Percentiles rank a stretch among this genome's conserved stretches.
These are phyloP conservation scores for Brachionus manjavacas DNA, from an alignment of 1,140 invertebrate species.

Conservation along the genomic window DNA sequence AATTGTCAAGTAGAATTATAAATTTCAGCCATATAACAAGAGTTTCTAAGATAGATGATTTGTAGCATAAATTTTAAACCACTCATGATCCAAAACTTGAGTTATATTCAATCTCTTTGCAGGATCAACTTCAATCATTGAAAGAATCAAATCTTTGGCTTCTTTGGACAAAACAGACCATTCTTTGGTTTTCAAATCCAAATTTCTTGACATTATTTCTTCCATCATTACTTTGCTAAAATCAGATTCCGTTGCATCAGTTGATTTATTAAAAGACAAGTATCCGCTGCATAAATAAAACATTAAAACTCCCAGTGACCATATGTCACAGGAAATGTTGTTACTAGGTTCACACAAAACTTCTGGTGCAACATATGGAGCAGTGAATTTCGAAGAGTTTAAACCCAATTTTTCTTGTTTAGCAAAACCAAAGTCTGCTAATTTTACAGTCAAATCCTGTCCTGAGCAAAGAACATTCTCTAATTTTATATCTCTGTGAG, in stretches of 20 bases:
- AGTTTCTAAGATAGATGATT: too few species aligned
- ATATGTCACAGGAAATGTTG: conserved; percentile 97
- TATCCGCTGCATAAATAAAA: conserved; percentile 97
- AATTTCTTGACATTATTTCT: conserved; percentile 51
- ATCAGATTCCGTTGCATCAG: conserved; percentile 42
- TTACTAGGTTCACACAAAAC: conserved; percentile 93
- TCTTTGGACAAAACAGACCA: conserved; percentile 50
- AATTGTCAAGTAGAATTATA: too few species aligned
- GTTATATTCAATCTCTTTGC: neutral
- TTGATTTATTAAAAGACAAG: conserved; percentile 71
- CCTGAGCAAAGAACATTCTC: conserved; percentile 63
- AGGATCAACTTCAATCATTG: conserved; percentile 5
- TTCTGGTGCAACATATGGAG: conserved; percentile 93
- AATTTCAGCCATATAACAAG: too few species aligned
- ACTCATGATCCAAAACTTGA: neutral
- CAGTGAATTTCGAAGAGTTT: conserved; percentile 68
- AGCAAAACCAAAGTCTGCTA: conserved; percentile 99
- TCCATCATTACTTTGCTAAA: conserved; percentile 48
- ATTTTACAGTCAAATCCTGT: conserved; percentile 69
- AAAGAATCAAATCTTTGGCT: conserved; percentile 50
- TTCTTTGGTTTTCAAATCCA: conserved; percentile 49
- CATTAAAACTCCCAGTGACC: conserved; percentile 95
- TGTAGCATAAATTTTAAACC: too few species aligned
- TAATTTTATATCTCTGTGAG: conserved; percentile 59
- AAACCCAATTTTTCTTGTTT: conserved; percentile 68